Base-by-base conservation (phyloP, 2,888 invertebrate genomes). In the Oegoconia quadripuncta region DNA sequence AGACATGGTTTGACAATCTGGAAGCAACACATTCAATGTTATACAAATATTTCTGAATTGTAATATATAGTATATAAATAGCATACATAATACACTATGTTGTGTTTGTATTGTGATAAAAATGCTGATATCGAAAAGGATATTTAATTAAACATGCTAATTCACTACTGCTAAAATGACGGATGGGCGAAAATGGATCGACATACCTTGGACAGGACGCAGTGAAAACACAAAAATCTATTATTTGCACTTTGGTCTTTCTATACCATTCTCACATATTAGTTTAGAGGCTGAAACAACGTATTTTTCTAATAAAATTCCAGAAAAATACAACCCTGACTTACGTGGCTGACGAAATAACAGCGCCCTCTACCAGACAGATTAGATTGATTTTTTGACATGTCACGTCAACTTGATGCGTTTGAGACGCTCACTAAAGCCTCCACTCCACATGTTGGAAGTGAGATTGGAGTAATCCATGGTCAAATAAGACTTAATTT, bases 301-400 rank as follows among this genome's bases (percentile, higher is more conserved):
- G 66, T 69, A 74, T 70, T 73, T 74, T 69, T 77, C 63, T 68
- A 71, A 61, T 69, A 65, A 69, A 71, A 66, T 23, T 65, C 70
- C 72, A 74, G 71, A 72, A 83, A 80, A 83, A 80, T 80, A 80
- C 81, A 74, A 82, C 79, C 84, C 80, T 77, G 82, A 83, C 87
- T 84, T 87, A 87, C 87, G 87, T 87, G 87, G 87, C 86, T 74
- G 84, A 77, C 76, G 75, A 72, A 80, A 74, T 70, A 64, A 60
- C 58, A 81, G 83, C 84, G 86, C 82, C 84, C 81, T 83, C 86
- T 86, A 66, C 55, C n/a, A n/a, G n/a, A n/a, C n/a, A n/a, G n/a
- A n/a, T n/a, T n/a, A 50, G 67, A 77, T 75, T 71, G 73, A 75
- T 76, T 76, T 75, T 74, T 76, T 78, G 78, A 78, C 76, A 70